Evolutionary conservation across 2,888 invertebrate genomes (phyloP).

Genomic region (Ypsolopha sequella): DNA sequence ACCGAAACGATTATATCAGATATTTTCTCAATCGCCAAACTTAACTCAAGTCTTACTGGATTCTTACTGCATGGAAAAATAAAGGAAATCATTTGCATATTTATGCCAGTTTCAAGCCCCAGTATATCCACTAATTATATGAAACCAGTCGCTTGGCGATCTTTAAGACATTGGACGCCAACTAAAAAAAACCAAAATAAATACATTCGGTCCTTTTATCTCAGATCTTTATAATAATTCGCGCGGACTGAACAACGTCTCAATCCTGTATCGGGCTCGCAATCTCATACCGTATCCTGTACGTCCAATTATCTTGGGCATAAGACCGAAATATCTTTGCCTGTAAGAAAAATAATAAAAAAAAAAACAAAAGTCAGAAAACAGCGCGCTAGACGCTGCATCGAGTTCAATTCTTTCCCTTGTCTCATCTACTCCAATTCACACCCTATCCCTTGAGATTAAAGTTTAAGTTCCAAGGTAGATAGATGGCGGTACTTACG

Average conservation of each 20-base stretch:
- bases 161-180: background rate
- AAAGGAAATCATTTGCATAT: too few species aligned
- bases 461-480: constrained; percentile 20
- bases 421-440: background rate
- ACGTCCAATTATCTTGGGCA: constrained; percentile 48
- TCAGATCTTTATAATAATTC: constrained; percentile 65
- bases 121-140: too few species aligned
- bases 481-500: constrained; percentile 9
- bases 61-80: too few species aligned
- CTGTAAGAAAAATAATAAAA: constrained; percentile 41
- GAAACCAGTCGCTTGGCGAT: too few species aligned
- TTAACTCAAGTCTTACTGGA: too few species aligned
- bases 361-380: constrained; percentile 21
- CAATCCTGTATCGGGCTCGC: constrained; percentile 30
- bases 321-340: constrained; percentile 43
- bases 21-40: too few species aligned
- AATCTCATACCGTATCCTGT: constrained; percentile 23
- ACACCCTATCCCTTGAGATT: constrained; percentile 5
- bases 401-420: constrained; percentile 30
- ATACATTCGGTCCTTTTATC: constrained; percentile 38
- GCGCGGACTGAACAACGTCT: constrained; percentile 50
- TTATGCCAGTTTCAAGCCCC: too few species aligned
- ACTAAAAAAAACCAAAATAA: constrained; percentile 23
- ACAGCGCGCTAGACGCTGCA: constrained; percentile 16
- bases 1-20: too few species aligned